Base-by-base conservation (phyloP, 2,888 invertebrate species). In the Cataglyphis cursor region DNA sequence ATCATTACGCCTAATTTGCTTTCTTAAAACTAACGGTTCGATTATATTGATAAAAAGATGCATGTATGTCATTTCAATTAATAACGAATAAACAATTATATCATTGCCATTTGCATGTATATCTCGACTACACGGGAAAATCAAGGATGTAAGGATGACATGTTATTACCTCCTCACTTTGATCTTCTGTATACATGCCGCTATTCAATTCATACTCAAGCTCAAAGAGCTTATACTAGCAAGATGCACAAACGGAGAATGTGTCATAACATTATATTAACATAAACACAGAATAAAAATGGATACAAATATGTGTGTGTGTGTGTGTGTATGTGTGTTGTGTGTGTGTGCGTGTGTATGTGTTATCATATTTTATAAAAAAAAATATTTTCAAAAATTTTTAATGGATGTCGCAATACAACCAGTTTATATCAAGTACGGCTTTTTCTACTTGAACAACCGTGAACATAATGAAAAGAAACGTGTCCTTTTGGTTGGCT, bases 401-500 rank as follows among this genome's bases (percentile, higher is more conserved):
- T 54, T 21, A n/a, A 38, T 15, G 5, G 31, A 21, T n/a, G 28
- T 51, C 38, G 12, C 15, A 24, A 35, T 38, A 21, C 12, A 12
- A 18, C 38, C n/a, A 15, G 41, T 28, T 9, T 24, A 44, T 54
- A 31, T 54, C 28, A 28, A 12, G n/a, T n/a, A 48, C 31, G 15
- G 0, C 15, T 73, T 83, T 86, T 87, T 85, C 59, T 61, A 81
- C 73, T 82, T 62, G 80, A 84, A 61, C 78, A 65, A 64, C 24
- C 72, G 54, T n/a, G 51, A 51, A 28, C 21, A 54, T 21, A 62
- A 54, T 82, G 75, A 75, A 78, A 74, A 83, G 28, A 70, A 61
- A 81, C 82, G 51, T 81, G 87, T 87, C 88, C 88, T 85, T 87
- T 84, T 82, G 81, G 61, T 64, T 82, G 78, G 86, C 70, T 64